A percentile compares a stretch with the other conserved stretches of the same genome.
Conservation (phyloP, 2,797 vertebrate genomes). For the Leuciscus waleckii region DNA sequence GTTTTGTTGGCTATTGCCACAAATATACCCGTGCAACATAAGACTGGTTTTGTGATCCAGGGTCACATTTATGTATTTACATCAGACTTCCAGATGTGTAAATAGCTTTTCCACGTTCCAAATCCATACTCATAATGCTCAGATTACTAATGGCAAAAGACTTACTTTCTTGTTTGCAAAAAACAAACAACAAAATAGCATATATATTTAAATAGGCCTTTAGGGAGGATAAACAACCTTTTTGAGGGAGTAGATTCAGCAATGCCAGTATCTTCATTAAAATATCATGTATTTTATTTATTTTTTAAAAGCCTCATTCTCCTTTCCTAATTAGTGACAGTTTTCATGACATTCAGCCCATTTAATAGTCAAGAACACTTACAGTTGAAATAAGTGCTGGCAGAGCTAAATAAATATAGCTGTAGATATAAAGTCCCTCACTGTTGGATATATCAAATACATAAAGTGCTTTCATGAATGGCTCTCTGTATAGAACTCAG, state of each 20-base stretch:
- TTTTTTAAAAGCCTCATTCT: not conserved
- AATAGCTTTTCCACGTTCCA: not conserved
- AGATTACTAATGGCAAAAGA: not conserved
- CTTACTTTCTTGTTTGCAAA: not conserved
- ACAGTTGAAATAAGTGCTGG: not conserved
- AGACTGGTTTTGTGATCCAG: too few species aligned
- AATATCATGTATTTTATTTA: not conserved
- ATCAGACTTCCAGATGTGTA: not conserved
- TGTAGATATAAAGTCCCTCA: slow-evolving; percentile 18
- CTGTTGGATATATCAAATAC: slow-evolving; percentile 3
- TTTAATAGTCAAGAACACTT: slow-evolving; percentile 20
- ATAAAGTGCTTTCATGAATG: slow-evolving; percentile 18
- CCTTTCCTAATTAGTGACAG: not conserved
- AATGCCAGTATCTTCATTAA: not conserved
- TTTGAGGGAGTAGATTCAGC: slow-evolving; percentile 1
- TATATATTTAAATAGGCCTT: not conserved
- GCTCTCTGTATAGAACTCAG: not conserved
- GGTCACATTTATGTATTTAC: not conserved
- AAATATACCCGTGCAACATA: too few species aligned
- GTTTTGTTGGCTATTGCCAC: too few species aligned
- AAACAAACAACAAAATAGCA: not conserved
- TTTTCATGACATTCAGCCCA: not conserved
- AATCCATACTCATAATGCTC: not conserved
- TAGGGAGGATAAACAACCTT: not conserved
- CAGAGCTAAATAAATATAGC: slow-evolving; percentile 13